A percentile compares a stretch with the other conserved stretches of the same genome.
These are phyloP conservation scores for Lycocorax pyrrhopterus DNA, from an alignment of 2,113 vertebrate genomes.

Conservation along the genomic window DNA sequence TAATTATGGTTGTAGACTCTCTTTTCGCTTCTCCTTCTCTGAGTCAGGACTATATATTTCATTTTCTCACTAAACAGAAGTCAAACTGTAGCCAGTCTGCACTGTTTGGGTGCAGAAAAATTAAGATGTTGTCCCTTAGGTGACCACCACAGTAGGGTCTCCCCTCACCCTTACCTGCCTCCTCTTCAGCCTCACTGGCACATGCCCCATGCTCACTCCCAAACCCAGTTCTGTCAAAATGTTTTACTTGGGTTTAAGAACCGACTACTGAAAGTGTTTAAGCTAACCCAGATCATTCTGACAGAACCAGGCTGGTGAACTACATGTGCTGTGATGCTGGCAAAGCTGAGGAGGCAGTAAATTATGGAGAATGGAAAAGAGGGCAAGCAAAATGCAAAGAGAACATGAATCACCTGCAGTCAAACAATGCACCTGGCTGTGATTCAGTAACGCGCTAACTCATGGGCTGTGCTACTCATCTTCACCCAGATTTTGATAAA, in stretches of 20 bases:
- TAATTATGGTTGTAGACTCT: neutral
- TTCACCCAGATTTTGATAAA: neutral
- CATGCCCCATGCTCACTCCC: neutral
- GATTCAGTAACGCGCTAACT: neutral
- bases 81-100: neutral
- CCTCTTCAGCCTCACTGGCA: neutral
- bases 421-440: neutral
- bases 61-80: neutral
- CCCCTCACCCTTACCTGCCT: neutral
- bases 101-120: neutral
- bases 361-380: neutral
- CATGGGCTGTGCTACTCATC: neutral
- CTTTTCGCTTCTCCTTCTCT: neutral
- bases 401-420: neutral
- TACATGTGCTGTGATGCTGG: neutral
- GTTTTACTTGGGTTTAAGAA: neutral
- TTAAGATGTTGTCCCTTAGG: neutral
- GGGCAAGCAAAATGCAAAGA: neutral
- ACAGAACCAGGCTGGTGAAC: slow-evolving; percentile 52
- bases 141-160: neutral
- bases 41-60: neutral
- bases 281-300: slow-evolving; percentile 33
- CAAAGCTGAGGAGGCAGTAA: neutral
- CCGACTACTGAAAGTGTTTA: neutral
- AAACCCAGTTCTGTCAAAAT: slow-evolving; percentile 12